Base-by-base conservation (phyloP, 2,113 vertebrate species). In the Cyanoderma ruficeps region DNA sequence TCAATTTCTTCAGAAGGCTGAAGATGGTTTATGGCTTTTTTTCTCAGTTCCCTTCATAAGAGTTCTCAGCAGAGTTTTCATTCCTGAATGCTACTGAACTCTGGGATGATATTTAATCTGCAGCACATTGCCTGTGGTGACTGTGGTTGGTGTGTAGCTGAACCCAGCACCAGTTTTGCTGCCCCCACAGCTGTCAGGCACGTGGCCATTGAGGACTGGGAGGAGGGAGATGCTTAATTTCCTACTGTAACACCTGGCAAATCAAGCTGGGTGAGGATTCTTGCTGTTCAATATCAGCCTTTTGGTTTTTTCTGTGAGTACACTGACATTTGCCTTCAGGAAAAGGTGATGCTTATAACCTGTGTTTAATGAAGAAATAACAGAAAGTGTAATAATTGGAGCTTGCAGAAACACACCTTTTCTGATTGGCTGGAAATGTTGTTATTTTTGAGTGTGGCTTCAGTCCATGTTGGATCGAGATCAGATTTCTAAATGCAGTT, bases 401-500 rank as follows among this genome's bases (percentile, higher is more conserved):
- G 35, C 52, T 71, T 68, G 37, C 49, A 92, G 63, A 78, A 78
- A 37, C 37, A 23, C 14, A 68, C 35, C 14, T 46, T 82, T 71
- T 49, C 65, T 68, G 44, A 61, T 92, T 94, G 89, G 23, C 41
- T 94, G 49, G 37, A 77, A 63, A n/a, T 65, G 27, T 37, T 88
- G 63, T 83, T 92, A 25, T 80, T 93, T 88, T 86, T 10, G 60
- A 64, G 49, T 69, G 77, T 69, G 77, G 49, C 81, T 91, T 84
- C 57, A 27, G 20, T 86, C 52, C 72, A 49, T 46, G 25, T 39
- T 89, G 94, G 87, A 87, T 91, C 53, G 53, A 70, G 80, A 78
- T 81, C 56, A 84, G 70, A 60, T 81, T 95, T 91, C 74, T 91
- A 89, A 89, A 64, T 71, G 35, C 7, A 22, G 77, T 96, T 92